Conservation (phyloP, 2,113 vertebrate genomes). For the Oxyruncus cristatus region DNA sequence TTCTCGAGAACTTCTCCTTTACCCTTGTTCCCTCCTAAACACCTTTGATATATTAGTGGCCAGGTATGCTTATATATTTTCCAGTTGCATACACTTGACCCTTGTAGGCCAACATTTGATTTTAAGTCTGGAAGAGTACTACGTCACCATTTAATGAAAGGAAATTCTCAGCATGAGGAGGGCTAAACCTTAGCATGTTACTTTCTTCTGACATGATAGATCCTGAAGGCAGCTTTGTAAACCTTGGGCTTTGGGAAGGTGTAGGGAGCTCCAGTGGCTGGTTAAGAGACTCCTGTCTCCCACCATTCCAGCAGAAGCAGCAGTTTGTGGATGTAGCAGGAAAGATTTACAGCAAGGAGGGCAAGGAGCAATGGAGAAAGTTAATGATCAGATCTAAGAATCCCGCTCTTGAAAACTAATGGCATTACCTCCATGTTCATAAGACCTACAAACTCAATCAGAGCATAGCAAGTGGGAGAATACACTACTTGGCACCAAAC, state of each 20-base stretch:
- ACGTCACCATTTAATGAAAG: background rate
- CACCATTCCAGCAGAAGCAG: background rate
- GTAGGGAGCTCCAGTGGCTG: background rate
- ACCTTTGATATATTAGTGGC: background rate
- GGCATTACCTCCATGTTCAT: background rate
- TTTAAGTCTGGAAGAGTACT: background rate
- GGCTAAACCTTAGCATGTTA: background rate
- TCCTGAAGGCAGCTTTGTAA: background rate
- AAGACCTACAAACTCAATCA: conserved; percentile 24
- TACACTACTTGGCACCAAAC: background rate
- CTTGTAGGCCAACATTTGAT: background rate
- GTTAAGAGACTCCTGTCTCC: background rate
- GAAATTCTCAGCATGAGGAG: background rate
- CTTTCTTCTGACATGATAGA: background rate
- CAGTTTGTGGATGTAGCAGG: background rate
- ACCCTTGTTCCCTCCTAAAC: background rate
- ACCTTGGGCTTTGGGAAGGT: background rate
- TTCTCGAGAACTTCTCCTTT: background rate
- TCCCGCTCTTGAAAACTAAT: background rate
- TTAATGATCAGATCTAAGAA: conserved; percentile 7
- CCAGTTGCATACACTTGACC: background rate
- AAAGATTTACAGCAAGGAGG: background rate
- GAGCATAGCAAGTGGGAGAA: conserved; percentile 1
- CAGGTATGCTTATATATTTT: background rate
- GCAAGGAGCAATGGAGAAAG: background rate